Evolutionary conservation across 2,113 vertebrate genomes (phyloP).

Genomic region (Lasiurus cinereus): DNA sequence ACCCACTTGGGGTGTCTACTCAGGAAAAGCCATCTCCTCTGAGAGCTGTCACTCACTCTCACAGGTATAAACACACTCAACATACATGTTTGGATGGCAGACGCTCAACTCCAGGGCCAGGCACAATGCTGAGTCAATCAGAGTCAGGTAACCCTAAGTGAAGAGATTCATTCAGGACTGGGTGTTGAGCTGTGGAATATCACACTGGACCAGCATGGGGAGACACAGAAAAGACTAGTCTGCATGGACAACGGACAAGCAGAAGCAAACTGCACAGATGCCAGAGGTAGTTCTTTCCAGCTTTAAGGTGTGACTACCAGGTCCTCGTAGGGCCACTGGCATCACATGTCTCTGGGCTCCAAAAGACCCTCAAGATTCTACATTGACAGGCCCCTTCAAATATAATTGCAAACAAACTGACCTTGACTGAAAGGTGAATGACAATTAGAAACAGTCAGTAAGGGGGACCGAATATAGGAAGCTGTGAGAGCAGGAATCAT

Average conservation of each 20-base stretch:
- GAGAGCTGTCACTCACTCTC: background rate
- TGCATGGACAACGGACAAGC: rapidly evolving
- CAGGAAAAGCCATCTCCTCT: background rate
- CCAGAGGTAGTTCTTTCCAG: background rate
- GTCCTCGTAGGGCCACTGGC: background rate
- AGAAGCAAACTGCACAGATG: background rate
- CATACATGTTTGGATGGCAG: background rate
- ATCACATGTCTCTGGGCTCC: background rate
- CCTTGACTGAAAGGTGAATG: background rate
- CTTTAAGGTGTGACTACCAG: background rate
- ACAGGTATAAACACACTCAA: background rate
- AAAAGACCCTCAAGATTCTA: background rate
- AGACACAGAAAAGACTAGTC: background rate
- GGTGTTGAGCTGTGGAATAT: rapidly evolving
- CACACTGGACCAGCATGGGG: too few species aligned
- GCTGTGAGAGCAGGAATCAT: background rate
- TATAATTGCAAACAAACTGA: background rate
- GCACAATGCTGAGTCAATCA: background rate
- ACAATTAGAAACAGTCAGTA: background rate
- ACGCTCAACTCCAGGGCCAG: background rate
- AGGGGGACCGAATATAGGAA: too few species aligned
- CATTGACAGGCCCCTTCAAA: background rate
- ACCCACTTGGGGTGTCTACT: background rate
- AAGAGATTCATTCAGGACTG: background rate
- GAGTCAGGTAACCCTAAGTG: rapidly evolving